phyloP scores from a whole-genome alignment of 2,797 vertebrate genomes.

The Spea hammondii region DNA sequence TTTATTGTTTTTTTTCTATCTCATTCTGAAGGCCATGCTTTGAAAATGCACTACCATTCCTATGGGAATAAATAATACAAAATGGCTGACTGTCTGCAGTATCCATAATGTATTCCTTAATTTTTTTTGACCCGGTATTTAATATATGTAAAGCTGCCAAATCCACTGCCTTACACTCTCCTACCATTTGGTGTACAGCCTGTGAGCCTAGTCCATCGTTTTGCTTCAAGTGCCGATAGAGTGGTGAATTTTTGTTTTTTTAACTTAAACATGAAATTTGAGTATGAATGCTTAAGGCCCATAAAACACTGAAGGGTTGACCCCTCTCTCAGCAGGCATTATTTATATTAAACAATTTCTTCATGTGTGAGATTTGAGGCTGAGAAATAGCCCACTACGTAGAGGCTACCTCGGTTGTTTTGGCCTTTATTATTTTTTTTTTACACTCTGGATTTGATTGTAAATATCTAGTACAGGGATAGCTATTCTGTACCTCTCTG shows the following conservation, averaged over 20 bases:
- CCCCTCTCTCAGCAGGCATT: neutral
- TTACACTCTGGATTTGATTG: neutral
- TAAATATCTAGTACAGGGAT: neutral
- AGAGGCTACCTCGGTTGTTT: neutral
- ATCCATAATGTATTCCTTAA: neutral
- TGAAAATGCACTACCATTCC: slow-evolving; percentile 26
- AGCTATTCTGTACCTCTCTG: neutral
- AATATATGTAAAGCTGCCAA: slow-evolving; percentile 34
- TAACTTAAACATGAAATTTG: neutral
- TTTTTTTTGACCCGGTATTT: neutral
- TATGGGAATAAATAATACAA: neutral
- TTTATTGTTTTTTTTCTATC: neutral
- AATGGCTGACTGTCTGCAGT: neutral
- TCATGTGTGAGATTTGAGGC: neutral
- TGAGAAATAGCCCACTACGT: neutral
- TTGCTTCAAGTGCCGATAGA: neutral
- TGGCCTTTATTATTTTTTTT: neutral
- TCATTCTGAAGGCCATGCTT: neutral
- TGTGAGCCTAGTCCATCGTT: neutral
- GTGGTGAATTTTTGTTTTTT: neutral
- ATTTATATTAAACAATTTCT: no score
- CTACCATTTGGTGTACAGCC: neutral
- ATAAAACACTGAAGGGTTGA: neutral
- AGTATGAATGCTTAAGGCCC: neutral
- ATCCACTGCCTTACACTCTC: slow-evolving; percentile 32